A percentile compares a stretch with the other conserved stretches of the same genome.
Conservation (phyloP, 2,797 vertebrate genomes). For the Dermochelys coriacea region DNA sequence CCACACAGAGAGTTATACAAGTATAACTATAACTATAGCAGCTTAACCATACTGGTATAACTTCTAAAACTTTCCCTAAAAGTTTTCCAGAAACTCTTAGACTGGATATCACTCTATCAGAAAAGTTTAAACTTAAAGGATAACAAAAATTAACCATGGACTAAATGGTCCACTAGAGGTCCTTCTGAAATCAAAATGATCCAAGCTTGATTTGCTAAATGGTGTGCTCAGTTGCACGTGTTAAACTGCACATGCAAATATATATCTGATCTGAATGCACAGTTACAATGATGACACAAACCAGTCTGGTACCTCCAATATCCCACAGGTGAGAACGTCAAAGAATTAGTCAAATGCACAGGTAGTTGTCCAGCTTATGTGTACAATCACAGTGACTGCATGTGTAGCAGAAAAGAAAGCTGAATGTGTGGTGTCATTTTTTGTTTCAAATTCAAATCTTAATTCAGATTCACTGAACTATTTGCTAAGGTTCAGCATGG, state of each 20-base stretch:
- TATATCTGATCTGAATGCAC: constrained; percentile 18
- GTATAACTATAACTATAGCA: fast-evolving
- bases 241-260: constrained; percentile 49
- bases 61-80: neutral
- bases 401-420: neutral
- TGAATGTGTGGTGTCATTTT: neutral
- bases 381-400: neutral
- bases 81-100: neutral
- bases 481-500: neutral
- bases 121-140: neutral
- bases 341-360: neutral
- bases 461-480: neutral
- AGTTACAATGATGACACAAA: neutral
- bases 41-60: fast-evolving
- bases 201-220: neutral
- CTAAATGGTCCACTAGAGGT: constrained; percentile 50
- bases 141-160: neutral
- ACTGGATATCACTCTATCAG: neutral
- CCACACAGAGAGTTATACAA: fast-evolving
- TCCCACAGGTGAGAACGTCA: neutral
- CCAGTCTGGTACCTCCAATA: neutral
- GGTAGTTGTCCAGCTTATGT: neutral
- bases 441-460: neutral
- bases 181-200: constrained; percentile 36
- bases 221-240: neutral